Base-by-base conservation (phyloP, 2,797 vertebrate species). In the Clarias pachynema region DNA sequence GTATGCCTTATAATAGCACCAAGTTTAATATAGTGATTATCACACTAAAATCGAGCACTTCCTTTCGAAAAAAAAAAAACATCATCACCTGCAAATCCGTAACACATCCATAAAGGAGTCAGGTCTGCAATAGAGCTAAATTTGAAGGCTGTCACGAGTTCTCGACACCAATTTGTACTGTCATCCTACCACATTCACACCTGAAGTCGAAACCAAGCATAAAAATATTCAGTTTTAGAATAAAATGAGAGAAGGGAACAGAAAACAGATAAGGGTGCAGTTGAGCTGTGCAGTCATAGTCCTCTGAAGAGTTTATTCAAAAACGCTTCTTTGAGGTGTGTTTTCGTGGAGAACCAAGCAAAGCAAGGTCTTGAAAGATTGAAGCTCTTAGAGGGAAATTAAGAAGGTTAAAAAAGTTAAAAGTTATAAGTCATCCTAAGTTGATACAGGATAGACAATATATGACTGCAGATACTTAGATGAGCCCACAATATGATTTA, bases 91-190 rank as follows among this genome's bases (percentile, higher is more conserved):
- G n/a, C n/a, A 29, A n/a, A 66, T 66, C 62, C 26, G 40, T 66
- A 80, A 66, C 79, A 80, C 62, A 29, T 66, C 60, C 16, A 49
- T 66, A 80, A 80, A 66, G 40, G 22, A 80, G 26, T 80, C 62
- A 81, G 26, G 53, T 18, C 40, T 53, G 40, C 63, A 31, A 79
- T 40, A n/a, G 5, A 79, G 22, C 59, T 79, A 81, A 66, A 66
- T 18, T 1, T n/a, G 0, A 53, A 66, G n/a, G 16, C 79, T 81
- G 79, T 81, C 40, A 26, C n/a, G 24, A 53, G 79, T 81, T 53
- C 59, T 31, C 40, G 2, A 31, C 40, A 65, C 40, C n/a, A 0
- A 15, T 66, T 53, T 66, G 26, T 53, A 53, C 40, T 53, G 26
- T 24, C 18, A 81, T 66, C 29, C 29, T 80, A 29, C 26, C 22